Evolutionary conservation across 2,113 vertebrate genomes (phyloP), one percentile per base, ranked within the genome.

Genomic region (Zootoca vivipara): DNA sequence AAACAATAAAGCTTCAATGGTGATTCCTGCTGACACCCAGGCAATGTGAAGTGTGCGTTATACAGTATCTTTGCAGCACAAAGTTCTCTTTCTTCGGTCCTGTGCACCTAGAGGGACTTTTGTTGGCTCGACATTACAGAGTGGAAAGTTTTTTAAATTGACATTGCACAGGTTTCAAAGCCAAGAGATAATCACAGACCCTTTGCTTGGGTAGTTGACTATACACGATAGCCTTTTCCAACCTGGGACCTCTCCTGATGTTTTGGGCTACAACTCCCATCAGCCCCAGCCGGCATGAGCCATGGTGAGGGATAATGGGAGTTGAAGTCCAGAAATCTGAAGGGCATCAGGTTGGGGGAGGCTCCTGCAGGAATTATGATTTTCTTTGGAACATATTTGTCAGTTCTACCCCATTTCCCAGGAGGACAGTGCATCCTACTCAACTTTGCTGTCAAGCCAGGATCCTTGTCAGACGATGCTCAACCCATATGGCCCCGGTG

Each of bases 11-110:
- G 83, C 80, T 90, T 91, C 87, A 12, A 12, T 52, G 46, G 80
- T 90, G 93, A 85, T 58, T 88, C 87, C 74, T 82, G 78, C 77
- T 89, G 75, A 26, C 64, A 77, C 58, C 33, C 85, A 38, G 87
- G 83, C 82, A 8, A 52, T 84, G 89, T 73, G 33, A 81, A 86
- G 28, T 82, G 33, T 78, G 38, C 20, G 4, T 90, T 70, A 79
- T 67, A 89, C 82, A 86, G 56, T 88, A 2, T 69, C 85, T 81
- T 2, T 40, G 85, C 86, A 42, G 90, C 88, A 89, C 87, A 88
- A 89, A 78, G 4, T 35, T 90, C 89, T 92, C 62, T 65, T 58
- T 81, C 26, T 85, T 91, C 92, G 89, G 73, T 87, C 73, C 82
- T 93, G 87, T 40, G 20, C 1, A 28, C 26, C 33, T 90, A 56